Base-by-base conservation (phyloP, 2,797 vertebrate genomes). In the Acomys russatus region DNA sequence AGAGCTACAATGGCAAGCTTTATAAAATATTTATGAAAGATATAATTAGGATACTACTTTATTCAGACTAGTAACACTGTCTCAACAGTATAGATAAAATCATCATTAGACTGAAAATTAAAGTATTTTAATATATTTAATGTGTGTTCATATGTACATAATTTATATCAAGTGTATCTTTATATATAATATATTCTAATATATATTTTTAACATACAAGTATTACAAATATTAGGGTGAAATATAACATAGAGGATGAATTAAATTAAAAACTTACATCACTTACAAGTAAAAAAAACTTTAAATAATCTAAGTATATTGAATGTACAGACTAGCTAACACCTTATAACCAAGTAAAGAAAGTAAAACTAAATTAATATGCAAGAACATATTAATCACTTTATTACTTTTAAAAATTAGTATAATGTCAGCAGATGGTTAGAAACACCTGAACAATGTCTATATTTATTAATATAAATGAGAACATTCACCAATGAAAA, bases 361-460 rank as follows among this genome's bases (percentile, higher is more conserved):
- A 90, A 70, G 20, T 0, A 90, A 86, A 18, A 3, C 14, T 79
- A 23, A 59, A 74, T 74, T 83, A 84, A 64, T 85, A 71, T 35
- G 56, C 14, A 77, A 76, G 82, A 90, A 10, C 0, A 51, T 3
- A 56, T 61, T 38, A 68, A n/a, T 77, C 6, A 68, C 7, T 51
- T 8, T n/a, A 89, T 54, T 71, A 35, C 4, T 33, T 35, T 59
- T 23, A 2, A 85, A 92, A 88, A 90, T 51, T 2, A 1, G 0
- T 20, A 63, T 76, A 11, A 68, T 70, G 33, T 74, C 51, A 89
- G 10, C 35, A 73, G 20, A 90, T 78, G 51, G 23, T 51, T 8
- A 88, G 33, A 92, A 92, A 6, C 35, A 66, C 33, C 28, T 76
- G 38, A 92, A 9, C 84, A 94, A 90, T 88, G 49, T 54, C 18